phyloP scores from a whole-genome alignment of 2,888 invertebrate genomes.

The Ormyrus nitidulus region DNA sequence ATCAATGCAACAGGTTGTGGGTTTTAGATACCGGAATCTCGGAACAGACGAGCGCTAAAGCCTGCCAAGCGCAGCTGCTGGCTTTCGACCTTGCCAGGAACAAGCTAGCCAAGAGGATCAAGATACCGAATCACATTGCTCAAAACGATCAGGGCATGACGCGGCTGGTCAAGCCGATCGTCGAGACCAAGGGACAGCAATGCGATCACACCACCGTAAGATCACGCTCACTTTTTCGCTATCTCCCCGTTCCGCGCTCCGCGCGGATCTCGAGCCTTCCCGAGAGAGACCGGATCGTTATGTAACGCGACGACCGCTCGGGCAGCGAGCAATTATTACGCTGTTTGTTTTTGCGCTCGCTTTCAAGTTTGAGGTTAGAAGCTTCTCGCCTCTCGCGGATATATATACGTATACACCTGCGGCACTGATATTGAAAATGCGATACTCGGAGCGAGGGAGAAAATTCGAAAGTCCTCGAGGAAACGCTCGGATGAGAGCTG shows the following conservation, averaged over 20 bases:
- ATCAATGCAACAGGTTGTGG: conserved; percentile 83
- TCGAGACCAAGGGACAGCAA: conserved; percentile 58
- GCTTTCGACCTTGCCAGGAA: conserved; percentile 81
- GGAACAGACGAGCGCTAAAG: conserved; percentile 71
- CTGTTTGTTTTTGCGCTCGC: not conserved
- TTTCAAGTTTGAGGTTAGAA: conserved; percentile 35
- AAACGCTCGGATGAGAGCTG: no score
- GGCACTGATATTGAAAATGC: no score
- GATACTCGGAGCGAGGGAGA: no score
- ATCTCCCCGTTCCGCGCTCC: no score
- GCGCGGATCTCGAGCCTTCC: no score
- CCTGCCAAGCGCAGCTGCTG: conserved; percentile 84
- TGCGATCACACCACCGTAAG: conserved; percentile 60
- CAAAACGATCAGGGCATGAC: conserved; percentile 59
- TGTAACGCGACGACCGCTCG: no score
- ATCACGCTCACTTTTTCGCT: not conserved
- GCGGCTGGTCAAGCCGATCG: conserved; percentile 64
- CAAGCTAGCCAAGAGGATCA: conserved; percentile 63
- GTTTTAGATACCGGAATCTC: conserved; percentile 83
- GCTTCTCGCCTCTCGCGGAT: no score
- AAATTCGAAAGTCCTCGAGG: no score
- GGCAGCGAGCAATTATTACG: no score
- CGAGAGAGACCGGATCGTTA: no score
- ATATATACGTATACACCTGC: no score
- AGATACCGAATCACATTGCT: conserved; percentile 61